Percentiles rank a stretch among this genome's conserved stretches.
Conservation (phyloP, 2,797 vertebrate species). For the Sternarchorhynchus goeldii region DNA sequence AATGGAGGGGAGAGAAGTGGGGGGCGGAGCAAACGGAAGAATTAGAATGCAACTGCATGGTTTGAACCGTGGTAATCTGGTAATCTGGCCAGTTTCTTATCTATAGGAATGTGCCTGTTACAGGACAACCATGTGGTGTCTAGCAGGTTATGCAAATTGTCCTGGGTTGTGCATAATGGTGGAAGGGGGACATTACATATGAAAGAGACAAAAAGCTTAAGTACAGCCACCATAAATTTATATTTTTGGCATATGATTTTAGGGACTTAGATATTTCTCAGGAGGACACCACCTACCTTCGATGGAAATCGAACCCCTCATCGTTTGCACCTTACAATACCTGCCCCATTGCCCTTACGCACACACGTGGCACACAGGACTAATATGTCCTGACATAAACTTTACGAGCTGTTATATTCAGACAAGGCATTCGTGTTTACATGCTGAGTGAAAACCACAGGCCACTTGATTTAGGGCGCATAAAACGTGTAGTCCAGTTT, state of each 20-base stretch:
- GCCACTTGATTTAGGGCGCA: background rate
- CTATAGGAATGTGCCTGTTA: background rate
- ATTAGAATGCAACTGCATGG: constrained; percentile 57
- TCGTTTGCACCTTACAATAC: background rate
- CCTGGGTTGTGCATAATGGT: background rate
- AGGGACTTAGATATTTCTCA: too few species aligned
- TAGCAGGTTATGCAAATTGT: constrained; percentile 3
- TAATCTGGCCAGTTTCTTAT: background rate
- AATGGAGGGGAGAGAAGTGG: constrained; percentile 13
- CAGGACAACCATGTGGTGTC: background rate
- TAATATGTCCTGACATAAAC: constrained; percentile 1
- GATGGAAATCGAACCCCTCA: too few species aligned
- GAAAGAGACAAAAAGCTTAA: background rate
- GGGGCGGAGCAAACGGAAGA: constrained; percentile 54
- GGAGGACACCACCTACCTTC: too few species aligned
- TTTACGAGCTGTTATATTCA: constrained; percentile 10
- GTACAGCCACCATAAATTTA: background rate
- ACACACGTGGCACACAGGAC: background rate
- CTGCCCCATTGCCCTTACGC: background rate
- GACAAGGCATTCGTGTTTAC: background rate
- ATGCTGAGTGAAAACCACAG: background rate
- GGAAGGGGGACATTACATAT: too few species aligned
- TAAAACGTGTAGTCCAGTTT: background rate
- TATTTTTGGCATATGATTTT: too few species aligned
- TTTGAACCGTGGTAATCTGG: too few species aligned